These are phyloP conservation scores for Pimpla rufipes DNA, from an alignment of 2,888 invertebrate genomes.

Conservation along the genomic window DNA sequence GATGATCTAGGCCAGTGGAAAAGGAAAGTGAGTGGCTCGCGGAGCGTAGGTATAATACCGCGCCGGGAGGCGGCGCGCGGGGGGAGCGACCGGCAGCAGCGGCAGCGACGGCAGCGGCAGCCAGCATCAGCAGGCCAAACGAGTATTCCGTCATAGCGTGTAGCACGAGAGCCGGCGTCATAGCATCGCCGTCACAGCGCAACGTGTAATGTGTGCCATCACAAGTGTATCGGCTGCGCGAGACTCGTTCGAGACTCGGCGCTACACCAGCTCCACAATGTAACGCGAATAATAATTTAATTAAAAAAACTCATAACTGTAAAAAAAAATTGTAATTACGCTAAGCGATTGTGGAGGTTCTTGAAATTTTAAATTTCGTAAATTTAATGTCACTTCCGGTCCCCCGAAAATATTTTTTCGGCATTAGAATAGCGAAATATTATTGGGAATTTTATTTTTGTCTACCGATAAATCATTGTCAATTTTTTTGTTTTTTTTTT, in stretches of 20 bases:
- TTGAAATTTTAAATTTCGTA: no score
- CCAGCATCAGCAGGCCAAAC: conserved; percentile 40
- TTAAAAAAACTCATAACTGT: neutral
- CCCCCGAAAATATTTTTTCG: no score
- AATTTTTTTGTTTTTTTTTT: no score
- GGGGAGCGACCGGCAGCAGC: conserved; percentile 16
- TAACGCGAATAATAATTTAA: neutral
- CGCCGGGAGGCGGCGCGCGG: conserved; percentile 38
- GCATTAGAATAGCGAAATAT: no score
- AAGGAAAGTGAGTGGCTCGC: conserved; percentile 82
- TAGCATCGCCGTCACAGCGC: conserved; percentile 40
- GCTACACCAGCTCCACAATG: neutral
- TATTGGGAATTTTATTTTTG: no score
- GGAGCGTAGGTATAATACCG: conserved; percentile 48
- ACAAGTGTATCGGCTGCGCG: conserved; percentile 24
- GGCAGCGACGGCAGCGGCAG: neutral
- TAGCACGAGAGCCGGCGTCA: conserved; percentile 43
- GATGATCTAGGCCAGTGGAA: conserved; percentile 84
- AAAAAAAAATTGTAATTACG: neutral
- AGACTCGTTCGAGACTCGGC: neutral
- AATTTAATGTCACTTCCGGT: neutral
- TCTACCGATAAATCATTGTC: no score
- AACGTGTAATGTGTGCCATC: conserved; percentile 37
- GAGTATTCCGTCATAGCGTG: conserved; percentile 51
- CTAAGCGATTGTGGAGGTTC: no score